Evolutionary conservation across 1,140 invertebrate species (phyloP), one percentile per base, ranked within the genome.

Genomic region (Temnothorax longispinosus): DNA sequence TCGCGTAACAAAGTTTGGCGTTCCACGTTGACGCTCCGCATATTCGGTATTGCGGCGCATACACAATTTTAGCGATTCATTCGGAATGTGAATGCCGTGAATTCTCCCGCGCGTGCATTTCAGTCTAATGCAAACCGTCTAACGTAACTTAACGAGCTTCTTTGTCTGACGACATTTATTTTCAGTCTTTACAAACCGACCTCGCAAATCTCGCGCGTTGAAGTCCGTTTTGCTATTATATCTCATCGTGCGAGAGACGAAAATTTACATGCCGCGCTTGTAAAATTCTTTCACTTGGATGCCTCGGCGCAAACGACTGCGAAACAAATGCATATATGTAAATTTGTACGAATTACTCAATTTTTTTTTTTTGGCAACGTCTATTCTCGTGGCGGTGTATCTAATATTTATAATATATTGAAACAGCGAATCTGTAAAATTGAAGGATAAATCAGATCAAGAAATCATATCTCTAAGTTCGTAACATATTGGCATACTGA

Each of bases 1-100:
- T 84, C 69, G 44, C 80, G 35, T 84, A 75, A 84, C 80, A 84
- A 84, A 84, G 80, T 84, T 84, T 84, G 44, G 80, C 80, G 69
- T 84, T 74, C 69, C 80, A 32, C 54, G 80, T 84, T 84, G 80
- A 84, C 80, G 80, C 54, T 84, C 41, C 54, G 69, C 69, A 62
- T 84, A 84, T 84, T 84, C 80, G 80, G 80, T 60, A 82, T 60
- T 74, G 67, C 78, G 52, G 27, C 67, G 80, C 69, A 44, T 84
- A 75, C 27, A 47, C 80, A 74, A 84, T 84, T 84, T 84, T 84
- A 74, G 69, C 67, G 69, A 84, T 74, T 84, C 80, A 84, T 84
- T 84, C 44, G 80, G 80, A 50, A 74, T 62, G 69, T 47, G 80
- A 75, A 60, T 47, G 67, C 67, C 44, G 13, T 71, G 69, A 84